These are phyloP conservation scores for Bombyx mandarina DNA, from an alignment of 1,140 invertebrate genomes.

Conservation along the genomic window DNA sequence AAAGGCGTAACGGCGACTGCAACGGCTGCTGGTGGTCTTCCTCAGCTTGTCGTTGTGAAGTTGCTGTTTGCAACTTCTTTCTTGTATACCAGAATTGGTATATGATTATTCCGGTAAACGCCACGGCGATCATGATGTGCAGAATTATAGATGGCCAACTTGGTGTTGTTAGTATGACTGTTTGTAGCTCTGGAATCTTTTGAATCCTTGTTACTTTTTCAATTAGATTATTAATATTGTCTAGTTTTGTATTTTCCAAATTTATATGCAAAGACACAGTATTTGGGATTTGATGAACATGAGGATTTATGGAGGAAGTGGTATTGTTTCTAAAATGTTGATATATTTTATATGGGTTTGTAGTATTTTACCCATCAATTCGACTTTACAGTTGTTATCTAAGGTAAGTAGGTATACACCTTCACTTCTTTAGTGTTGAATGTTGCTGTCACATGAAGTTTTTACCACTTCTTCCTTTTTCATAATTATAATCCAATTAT, in stretches of 20 bases:
- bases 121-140: not conserved
- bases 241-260: no score
- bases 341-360: no score
- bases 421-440: slow-evolving; percentile 13
- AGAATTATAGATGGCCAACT: not conserved
- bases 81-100: no score
- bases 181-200: not conserved
- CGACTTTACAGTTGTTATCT: no score
- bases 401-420: not conserved
- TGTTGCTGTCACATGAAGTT: slow-evolving; percentile 12
- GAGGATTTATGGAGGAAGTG: no score
- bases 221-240: no score
- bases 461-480: slow-evolving; percentile 19
- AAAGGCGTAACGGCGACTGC: not conserved
- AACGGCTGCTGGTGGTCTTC: not conserved
- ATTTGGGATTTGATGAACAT: not conserved
- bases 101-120: no score
- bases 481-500: slow-evolving; percentile 19
- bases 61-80: no score
- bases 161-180: no score
- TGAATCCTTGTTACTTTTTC: not conserved
- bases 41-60: no score
- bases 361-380: no score
- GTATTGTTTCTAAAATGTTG: no score
- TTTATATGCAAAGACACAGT: not conserved